phyloP scores from a whole-genome alignment of 1,140 invertebrate species.

The Hirudo medicinalis region DNA sequence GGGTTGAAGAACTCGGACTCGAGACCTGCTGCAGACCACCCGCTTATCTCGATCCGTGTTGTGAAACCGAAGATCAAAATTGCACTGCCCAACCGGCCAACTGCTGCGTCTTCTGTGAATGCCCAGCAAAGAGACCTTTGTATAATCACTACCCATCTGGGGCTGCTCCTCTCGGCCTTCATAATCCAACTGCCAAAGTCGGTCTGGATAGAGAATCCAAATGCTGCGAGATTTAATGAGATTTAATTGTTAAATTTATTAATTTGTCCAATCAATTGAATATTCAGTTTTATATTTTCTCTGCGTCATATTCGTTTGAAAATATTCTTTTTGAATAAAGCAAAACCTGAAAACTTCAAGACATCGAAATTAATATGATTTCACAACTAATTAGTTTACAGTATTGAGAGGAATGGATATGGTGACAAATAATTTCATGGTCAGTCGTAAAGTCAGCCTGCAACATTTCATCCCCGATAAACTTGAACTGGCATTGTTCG shows the following conservation, averaged over 20 bases:
- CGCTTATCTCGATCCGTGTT: not conserved
- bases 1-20: not conserved
- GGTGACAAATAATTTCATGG: too few species aligned
- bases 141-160: slow-evolving; percentile 6
- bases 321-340: not conserved
- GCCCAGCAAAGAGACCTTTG: slow-evolving; percentile 11
- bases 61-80: not conserved
- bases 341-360: not conserved
- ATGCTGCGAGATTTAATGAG: not conserved
- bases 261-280: not conserved
- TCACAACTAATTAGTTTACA: too few species aligned
- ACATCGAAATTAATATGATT: not conserved
- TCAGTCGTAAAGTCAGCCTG: too few species aligned
- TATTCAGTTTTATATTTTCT: not conserved
- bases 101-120: not conserved
- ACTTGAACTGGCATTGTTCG: too few species aligned
- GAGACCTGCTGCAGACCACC: not conserved
- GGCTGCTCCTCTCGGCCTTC: slow-evolving; percentile 1
- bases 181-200: not conserved
- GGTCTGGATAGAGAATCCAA: slow-evolving; percentile 1
- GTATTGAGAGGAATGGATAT: too few species aligned
- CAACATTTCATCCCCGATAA: too few species aligned
- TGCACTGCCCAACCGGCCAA: not conserved
- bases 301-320: not conserved
- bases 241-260: not conserved